A percentile compares a stretch with the other conserved stretches of the same genome.
Evolutionary conservation across 2,888 invertebrate genomes (phyloP).

Genomic region (Andrena minutula): DNA sequence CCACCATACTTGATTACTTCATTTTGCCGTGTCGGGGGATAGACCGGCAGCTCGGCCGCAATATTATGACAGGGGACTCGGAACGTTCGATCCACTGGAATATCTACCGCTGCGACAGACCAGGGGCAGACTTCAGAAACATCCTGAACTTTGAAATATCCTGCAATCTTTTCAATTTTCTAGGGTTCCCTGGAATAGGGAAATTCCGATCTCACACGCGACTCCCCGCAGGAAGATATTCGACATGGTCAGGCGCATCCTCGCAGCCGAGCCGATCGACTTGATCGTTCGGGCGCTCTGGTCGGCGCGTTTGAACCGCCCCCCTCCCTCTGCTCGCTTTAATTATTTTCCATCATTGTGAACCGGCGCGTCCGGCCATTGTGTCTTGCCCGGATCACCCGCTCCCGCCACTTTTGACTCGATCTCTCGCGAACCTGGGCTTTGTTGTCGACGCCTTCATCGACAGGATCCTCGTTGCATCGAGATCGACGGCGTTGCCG

Average conservation of each 20-base stretch:
- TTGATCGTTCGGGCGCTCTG: conserved; percentile 70
- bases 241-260: conserved; percentile 44
- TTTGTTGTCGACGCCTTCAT: conserved; percentile 64
- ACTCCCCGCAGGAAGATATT: conserved; percentile 6
- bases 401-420: conserved; percentile 54
- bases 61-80: too few species aligned
- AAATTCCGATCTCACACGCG: neutral
- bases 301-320: conserved; percentile 78
- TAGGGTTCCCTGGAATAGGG: too few species aligned
- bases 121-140: too few species aligned
- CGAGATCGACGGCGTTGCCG: conserved; percentile 36
- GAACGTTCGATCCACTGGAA: too few species aligned
- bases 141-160: too few species aligned
- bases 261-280: conserved; percentile 57
- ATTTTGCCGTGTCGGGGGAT: neutral
- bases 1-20: conserved; percentile 29
- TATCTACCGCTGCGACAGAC: too few species aligned
- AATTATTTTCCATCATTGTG: conserved; percentile 82
- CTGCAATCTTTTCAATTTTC: too few species aligned
- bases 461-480: conserved; percentile 45
- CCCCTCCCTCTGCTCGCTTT: conserved; percentile 71
- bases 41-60: neutral
- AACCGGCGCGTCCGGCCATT: conserved; percentile 74
- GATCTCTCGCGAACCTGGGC: conserved; percentile 59
- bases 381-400: conserved; percentile 62